Conservation (phyloP, 35 echinoderm and acorn worm genomes). For the Hemicentrotus pulcherrimus region DNA sequence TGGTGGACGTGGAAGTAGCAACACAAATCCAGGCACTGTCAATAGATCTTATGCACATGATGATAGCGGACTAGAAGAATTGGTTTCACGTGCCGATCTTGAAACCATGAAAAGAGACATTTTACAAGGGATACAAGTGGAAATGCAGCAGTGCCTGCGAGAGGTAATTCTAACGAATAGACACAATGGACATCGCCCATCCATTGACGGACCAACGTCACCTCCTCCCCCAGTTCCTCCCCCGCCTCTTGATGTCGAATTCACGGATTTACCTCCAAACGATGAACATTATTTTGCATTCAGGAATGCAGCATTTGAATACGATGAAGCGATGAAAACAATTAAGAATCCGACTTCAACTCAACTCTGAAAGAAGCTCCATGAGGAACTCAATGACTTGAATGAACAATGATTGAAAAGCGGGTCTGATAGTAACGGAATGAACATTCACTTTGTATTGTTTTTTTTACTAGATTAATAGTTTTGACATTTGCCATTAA, state of each 20-base stretch:
- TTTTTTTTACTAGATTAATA: no score
- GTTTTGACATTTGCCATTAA: no score
- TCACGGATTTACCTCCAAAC: not conserved
- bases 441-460: no score
- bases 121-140: not conserved
- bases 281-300: conserved; percentile 27
- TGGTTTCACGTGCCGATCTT: not conserved
- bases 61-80: conserved; percentile 31
- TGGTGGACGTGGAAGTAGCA: not conserved
- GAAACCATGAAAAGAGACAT: conserved; percentile 15
- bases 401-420: no score
- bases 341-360: conserved; percentile 20
- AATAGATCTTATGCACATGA: not conserved
- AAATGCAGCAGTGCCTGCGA: conserved; percentile 32
- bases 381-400: not conserved
- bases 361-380: not conserved
- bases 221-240: conserved; percentile 38
- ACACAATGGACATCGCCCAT: not conserved
- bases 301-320: not conserved
- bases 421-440: no score
- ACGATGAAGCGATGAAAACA: not conserved
- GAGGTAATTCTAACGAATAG: not conserved
- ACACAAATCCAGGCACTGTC: not conserved
- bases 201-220: not conserved
- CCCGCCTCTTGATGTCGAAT: conserved; percentile 11